Evolutionary conservation across 2,113 vertebrate species (phyloP).

Genomic region (Centrocercus urophasianus): DNA sequence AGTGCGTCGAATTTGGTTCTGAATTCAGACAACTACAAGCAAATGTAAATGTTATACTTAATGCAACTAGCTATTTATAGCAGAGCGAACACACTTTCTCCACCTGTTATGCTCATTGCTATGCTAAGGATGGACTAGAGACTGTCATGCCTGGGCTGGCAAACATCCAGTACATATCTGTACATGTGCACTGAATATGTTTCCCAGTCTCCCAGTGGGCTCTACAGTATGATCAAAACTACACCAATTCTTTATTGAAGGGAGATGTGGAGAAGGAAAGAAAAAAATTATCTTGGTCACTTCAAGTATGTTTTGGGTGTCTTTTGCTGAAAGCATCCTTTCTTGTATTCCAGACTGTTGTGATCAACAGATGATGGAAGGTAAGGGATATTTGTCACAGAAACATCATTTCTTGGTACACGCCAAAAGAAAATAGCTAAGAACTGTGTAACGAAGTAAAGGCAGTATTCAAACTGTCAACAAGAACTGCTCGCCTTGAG

Average conservation of each 20-base stretch:
- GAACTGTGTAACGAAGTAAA: background rate
- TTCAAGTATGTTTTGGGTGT: background rate
- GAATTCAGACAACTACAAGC: slow-evolving; percentile 63
- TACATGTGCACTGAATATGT: background rate
- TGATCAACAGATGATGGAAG: background rate
- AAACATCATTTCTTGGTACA: background rate
- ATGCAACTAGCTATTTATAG: slow-evolving; percentile 57
- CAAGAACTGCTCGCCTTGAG: slow-evolving; percentile 9
- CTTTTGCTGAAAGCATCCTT: background rate
- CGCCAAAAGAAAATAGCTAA: background rate
- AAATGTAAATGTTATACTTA: slow-evolving; percentile 70
- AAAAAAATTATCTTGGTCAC: background rate
- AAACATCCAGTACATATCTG: background rate
- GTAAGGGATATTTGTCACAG: background rate
- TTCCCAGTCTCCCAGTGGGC: background rate
- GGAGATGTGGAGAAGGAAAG: background rate
- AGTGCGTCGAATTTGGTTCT: slow-evolving; percentile 33
- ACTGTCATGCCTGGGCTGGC: background rate
- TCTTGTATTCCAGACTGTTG: background rate
- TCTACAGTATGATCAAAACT: background rate
- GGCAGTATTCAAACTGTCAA: background rate
- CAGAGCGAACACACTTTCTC: slow-evolving; percentile 25
- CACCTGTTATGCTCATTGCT: background rate
- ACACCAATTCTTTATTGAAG: background rate
- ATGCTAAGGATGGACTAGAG: background rate